Evolutionary conservation across 37 sponge, comb jelly and placozoan species (phyloP).

Genomic region (Spongilla lacustris): DNA sequence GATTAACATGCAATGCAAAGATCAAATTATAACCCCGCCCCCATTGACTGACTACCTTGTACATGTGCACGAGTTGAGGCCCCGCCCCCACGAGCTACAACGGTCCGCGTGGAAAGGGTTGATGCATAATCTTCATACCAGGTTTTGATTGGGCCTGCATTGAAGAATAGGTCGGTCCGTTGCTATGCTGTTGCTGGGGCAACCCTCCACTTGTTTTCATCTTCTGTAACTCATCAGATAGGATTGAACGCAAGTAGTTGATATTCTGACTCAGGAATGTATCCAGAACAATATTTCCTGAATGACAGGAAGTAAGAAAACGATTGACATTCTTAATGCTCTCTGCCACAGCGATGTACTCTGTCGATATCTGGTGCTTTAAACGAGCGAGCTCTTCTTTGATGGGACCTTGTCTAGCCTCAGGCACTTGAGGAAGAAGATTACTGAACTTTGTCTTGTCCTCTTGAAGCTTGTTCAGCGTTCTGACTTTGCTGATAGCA

Average conservation of each 20-base stretch:
- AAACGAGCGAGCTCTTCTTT: neutral
- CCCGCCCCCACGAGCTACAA: neutral
- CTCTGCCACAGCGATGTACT: neutral
- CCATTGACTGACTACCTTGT: neutral
- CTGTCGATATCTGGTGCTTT: neutral
- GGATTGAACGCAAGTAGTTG: neutral
- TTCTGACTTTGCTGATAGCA: neutral
- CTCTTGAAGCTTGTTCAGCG: neutral
- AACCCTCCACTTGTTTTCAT: neutral
- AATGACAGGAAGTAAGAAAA: neutral
- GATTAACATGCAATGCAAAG: neutral
- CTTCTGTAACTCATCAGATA: neutral
- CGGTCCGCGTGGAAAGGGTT: neutral
- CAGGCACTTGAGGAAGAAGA: neutral
- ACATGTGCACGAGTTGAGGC: neutral
- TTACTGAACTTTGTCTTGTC: neutral
- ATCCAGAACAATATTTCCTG: neutral
- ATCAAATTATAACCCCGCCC: neutral
- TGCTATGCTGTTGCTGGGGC: neutral
- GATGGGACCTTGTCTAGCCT: neutral
- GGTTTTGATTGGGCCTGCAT: neutral
- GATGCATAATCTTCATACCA: neutral
- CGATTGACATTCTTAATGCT: neutral
- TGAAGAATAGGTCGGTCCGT: neutral
- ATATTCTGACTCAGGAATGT: neutral